Evolutionary conservation across 2,888 invertebrate genomes (phyloP).

Genomic region (Idaea biselata): DNA sequence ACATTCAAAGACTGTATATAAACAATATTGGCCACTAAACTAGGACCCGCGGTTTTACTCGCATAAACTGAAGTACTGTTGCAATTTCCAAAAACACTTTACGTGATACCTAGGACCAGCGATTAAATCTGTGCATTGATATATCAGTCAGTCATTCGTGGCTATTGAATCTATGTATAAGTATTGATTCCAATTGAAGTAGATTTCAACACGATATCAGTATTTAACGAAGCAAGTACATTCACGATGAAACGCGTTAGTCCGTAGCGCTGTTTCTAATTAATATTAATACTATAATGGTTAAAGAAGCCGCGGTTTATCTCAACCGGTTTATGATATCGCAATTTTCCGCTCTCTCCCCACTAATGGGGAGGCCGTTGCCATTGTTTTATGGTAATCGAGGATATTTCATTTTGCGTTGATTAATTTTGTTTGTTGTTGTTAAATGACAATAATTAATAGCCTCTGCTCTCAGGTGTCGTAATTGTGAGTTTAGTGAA

Average conservation of each 20-base stretch:
- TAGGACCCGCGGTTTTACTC: too few relatives aligned
- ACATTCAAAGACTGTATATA: too few relatives aligned
- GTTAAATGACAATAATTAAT: conserved; percentile 23
- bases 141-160: too few relatives aligned
- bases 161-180: too few relatives aligned
- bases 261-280: conserved; percentile 27
- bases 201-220: not conserved
- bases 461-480: conserved; percentile 9
- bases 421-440: conserved; percentile 31
- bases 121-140: too few relatives aligned
- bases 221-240: not conserved
- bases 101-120: too few relatives aligned
- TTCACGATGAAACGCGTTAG: not conserved
- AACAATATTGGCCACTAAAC: too few relatives aligned
- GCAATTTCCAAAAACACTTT: too few relatives aligned
- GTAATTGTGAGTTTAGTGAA: conserved; percentile 9
- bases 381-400: conserved; percentile 28
- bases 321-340: conserved; percentile 45
- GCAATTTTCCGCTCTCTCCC: conserved; percentile 33
- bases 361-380: conserved; percentile 23
- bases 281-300: conserved; percentile 57
- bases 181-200: not conserved
- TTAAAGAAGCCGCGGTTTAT: conserved; percentile 49
- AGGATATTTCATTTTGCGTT: conserved; percentile 30
- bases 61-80: too few relatives aligned